Evolutionary conservation across 2,113 vertebrate species (phyloP).

Genomic region (Phyllostomus discolor): DNA sequence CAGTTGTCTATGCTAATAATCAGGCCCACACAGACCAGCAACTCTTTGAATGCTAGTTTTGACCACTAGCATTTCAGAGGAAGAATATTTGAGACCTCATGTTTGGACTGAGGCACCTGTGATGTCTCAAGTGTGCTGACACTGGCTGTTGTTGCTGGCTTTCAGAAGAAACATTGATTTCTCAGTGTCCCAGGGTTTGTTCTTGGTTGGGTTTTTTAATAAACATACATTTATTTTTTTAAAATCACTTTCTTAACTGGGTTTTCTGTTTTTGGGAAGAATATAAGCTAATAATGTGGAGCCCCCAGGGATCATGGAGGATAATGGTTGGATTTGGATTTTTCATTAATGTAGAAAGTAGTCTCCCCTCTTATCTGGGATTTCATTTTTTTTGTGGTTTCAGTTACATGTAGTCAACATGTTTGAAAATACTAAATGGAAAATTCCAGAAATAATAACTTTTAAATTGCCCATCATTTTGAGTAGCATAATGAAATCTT

Average conservation of each 20-base stretch:
- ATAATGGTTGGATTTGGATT: not conserved
- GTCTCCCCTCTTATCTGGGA: not conserved
- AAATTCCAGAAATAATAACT: not conserved
- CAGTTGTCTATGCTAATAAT: not conserved
- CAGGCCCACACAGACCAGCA: not conserved
- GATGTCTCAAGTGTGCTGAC: not conserved
- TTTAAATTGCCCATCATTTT: not conserved
- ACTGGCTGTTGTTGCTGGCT: not conserved
- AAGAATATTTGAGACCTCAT: not conserved
- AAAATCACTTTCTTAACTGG: constrained; percentile 76
- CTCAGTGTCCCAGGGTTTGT: not conserved
- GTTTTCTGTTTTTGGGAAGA: constrained; percentile 84
- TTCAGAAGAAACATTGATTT: not conserved
- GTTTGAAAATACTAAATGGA: not conserved
- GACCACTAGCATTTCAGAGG: not conserved
- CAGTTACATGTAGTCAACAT: not conserved
- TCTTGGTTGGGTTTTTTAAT: constrained; percentile 7
- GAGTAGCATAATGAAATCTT: not conserved
- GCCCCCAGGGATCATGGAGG: not conserved
- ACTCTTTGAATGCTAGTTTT: not conserved
- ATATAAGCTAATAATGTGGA: not conserved
- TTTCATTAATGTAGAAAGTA: constrained; percentile 6
- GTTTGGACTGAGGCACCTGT: not conserved
- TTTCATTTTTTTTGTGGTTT: not conserved
- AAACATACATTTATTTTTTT: constrained; percentile 35